A percentile compares a stretch with the other conserved stretches of the same genome.
Evolutionary conservation across 2,113 vertebrate species (phyloP).

Genomic region (Emydocephalus ijimae): DNA sequence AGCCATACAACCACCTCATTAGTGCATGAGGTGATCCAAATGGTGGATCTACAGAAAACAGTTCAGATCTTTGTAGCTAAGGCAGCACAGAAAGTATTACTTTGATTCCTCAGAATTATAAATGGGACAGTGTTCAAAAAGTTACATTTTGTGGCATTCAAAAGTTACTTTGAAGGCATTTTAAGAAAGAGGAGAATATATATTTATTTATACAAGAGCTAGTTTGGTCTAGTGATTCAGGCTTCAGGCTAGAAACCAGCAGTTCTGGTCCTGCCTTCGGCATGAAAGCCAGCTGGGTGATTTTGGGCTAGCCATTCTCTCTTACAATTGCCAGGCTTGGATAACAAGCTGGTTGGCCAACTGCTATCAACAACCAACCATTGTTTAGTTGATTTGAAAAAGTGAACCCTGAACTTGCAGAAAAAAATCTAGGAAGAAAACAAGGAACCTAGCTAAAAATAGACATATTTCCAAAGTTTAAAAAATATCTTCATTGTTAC

Average conservation of each 20-base stretch:
- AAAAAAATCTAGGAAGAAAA: not conserved
- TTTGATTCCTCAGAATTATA: not conserved
- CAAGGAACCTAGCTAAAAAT: constrained; percentile 2
- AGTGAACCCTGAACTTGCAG: not conserved
- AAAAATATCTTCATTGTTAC: not conserved
- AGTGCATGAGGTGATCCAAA: not conserved
- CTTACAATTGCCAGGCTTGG: not conserved
- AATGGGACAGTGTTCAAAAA: not conserved
- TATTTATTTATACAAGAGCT: not conserved
- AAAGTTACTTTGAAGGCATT: not conserved
- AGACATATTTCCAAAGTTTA: not conserved
- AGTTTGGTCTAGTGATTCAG: not conserved
- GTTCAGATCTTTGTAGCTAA: not conserved
- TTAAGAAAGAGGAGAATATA: not conserved
- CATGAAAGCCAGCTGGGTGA: not conserved
- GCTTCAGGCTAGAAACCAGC: not conserved
- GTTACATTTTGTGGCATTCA: not conserved
- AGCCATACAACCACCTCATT: not conserved
- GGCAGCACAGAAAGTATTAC: not conserved
- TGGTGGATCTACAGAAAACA: not conserved
- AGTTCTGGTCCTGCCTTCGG: not conserved
- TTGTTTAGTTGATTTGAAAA: not conserved
- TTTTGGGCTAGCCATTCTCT: not conserved
- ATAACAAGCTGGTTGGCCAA: not conserved
- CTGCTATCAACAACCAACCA: not conserved